phyloP scores from a whole-genome alignment of 2,888 invertebrate species.

The Lysandra bellargus region DNA sequence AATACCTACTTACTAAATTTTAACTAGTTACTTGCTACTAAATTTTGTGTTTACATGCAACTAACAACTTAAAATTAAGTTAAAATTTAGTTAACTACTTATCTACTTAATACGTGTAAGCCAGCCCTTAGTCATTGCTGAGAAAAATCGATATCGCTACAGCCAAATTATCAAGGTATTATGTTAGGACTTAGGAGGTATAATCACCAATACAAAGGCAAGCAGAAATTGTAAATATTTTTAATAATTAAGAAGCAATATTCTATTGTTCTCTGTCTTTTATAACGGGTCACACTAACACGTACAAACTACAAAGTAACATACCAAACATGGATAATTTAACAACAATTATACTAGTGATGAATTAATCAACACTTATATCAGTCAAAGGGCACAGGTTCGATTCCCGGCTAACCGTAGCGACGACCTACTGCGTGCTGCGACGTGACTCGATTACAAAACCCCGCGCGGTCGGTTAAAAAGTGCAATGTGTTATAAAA shows the following conservation, averaged over 20 bases:
- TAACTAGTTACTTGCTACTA: too few relatives aligned
- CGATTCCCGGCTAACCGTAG: constrained; percentile 1
- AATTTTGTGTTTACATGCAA: too few relatives aligned
- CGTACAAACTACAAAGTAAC: neutral
- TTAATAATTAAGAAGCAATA: neutral
- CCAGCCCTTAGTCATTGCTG: too few relatives aligned
- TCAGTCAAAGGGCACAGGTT: constrained; percentile 16
- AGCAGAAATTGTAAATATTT: neutral
- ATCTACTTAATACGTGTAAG: too few relatives aligned
- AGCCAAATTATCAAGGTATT: too few relatives aligned
- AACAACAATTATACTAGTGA: neutral
- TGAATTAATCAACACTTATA: neutral
- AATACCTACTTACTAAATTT: too few relatives aligned
- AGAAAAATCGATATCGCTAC: too few relatives aligned
- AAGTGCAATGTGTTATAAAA: constrained; percentile 3
- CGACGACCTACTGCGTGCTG: constrained; percentile 17
- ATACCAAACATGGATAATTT: neutral
- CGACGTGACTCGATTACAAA: constrained; percentile 2
- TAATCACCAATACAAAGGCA: neutral
- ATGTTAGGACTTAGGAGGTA: too few relatives aligned
- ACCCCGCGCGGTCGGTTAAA: neutral
- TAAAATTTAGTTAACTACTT: too few relatives aligned
- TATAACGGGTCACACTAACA: neutral
- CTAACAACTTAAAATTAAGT: too few relatives aligned
- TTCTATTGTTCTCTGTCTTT: neutral